Evolutionary conservation across 2,888 invertebrate genomes (phyloP).

Genomic region (Drosophila pseudotakahashii): DNA sequence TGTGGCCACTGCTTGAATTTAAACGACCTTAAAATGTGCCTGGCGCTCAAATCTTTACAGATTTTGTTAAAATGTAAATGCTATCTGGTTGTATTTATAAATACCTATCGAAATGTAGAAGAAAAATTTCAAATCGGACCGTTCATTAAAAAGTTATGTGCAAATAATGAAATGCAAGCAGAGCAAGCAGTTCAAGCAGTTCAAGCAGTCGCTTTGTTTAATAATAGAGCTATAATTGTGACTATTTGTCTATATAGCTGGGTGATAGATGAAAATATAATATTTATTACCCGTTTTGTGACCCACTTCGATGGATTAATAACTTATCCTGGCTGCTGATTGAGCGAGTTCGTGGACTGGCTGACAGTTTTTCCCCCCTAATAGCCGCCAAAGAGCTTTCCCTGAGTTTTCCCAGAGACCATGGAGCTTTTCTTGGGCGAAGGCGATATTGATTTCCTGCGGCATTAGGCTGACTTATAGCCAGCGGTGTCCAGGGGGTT

Average conservation of each 20-base stretch:
- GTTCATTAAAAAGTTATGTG: no score
- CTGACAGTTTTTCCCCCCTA: conserved; percentile 2
- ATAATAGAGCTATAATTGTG: background rate
- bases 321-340: conserved; percentile 9
- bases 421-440: conserved; percentile 10
- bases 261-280: conserved; percentile 2
- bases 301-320: conserved; percentile 8
- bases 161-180: no score
- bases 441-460: conserved; percentile 34
- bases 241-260: background rate
- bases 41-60: no score
- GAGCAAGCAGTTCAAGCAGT: no score
- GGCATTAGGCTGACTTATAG: conserved; percentile 32
- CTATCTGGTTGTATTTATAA: no score
- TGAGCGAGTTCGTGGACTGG: conserved; percentile 4
- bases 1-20: background rate
- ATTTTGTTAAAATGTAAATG: no score
- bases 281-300: conserved; percentile 6
- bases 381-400: background rate
- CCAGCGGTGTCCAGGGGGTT: conserved; percentile 20
- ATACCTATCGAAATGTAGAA: no score
- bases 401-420: conserved; percentile 3
- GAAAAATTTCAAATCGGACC: no score
- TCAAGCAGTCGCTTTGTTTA: no score
- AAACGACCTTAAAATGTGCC: no score